Evolutionary conservation across 2,797 vertebrate species (phyloP).

Genomic region (Potorous gilbertii): DNA sequence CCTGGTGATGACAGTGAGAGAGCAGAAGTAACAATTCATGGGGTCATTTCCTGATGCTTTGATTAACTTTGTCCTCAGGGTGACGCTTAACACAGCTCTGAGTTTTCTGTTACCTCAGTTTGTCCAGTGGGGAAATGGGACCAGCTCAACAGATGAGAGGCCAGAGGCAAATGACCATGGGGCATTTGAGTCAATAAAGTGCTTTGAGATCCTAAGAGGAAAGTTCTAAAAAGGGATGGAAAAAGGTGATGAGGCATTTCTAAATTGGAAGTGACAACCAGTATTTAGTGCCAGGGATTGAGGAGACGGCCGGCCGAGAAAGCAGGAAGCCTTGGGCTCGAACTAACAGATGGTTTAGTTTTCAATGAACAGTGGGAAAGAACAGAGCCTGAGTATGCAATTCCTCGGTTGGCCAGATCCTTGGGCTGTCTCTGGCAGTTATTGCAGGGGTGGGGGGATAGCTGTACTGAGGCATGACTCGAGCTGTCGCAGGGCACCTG

Average conservation of each 20-base stretch:
- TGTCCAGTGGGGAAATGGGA: conserved; percentile 47
- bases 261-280: conserved; percentile 78
- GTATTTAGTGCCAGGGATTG: conserved; percentile 67
- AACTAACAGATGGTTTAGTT: conserved; percentile 75
- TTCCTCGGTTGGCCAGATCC: conserved; percentile 67
- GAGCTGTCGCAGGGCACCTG: conserved; percentile 16
- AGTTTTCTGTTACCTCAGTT: conserved; percentile 7
- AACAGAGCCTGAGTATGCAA: not conserved
- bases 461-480: conserved; percentile 55
- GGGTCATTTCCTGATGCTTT: conserved; percentile 9
- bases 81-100: not conserved
- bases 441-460: not conserved
- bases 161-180: not conserved
- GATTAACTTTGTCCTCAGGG: not conserved
- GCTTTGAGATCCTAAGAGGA: conserved; percentile 64
- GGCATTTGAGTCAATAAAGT: conserved; percentile 20
- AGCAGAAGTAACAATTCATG: not conserved
- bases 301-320: conserved; percentile 70
- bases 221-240: conserved; percentile 61
- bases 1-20: conserved; percentile 19
- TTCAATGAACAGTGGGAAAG: conserved; percentile 71
- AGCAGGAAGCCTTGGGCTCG: conserved; percentile 37
- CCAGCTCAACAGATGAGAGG: not conserved
- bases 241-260: conserved; percentile 71
- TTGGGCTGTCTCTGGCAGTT: conserved; percentile 2